phyloP scores from a whole-genome alignment of 2,888 invertebrate genomes.

The Drosophila aldrichi region DNA sequence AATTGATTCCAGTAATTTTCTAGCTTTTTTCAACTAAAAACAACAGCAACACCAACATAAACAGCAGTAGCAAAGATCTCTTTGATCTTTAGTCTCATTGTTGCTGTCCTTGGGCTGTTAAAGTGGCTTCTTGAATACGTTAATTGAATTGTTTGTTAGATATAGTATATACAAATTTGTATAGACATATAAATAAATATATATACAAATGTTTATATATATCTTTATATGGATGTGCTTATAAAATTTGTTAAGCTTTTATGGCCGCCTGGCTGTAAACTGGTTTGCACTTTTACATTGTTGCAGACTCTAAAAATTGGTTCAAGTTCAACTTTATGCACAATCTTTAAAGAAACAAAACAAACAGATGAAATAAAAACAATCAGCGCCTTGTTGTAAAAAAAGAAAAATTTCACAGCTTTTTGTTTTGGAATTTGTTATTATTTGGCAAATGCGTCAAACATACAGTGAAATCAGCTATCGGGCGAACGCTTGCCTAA shows the following conservation, averaged over 20 bases:
- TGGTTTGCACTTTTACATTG: conserved; percentile 73
- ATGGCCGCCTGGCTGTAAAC: conserved; percentile 64
- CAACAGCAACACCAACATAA: background rate
- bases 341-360: conserved; percentile 50
- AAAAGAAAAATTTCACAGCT: conserved; percentile 47
- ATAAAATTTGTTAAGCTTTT: conserved; percentile 22
- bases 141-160: conserved; percentile 55
- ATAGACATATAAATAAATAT: conserved; percentile 8
- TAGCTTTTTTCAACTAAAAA: conserved; percentile 38
- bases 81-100: conserved; percentile 32
- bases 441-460: conserved; percentile 6
- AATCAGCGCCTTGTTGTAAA: conserved; percentile 63
- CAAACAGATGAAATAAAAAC: conserved; percentile 2
- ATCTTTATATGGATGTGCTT: conserved; percentile 5
- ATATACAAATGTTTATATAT: background rate
- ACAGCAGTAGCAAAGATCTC: conserved; percentile 10
- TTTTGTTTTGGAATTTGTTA: conserved; percentile 18
- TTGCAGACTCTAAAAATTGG: conserved; percentile 63
- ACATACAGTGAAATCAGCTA: conserved; percentile 1
- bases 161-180: background rate
- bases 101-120: conserved; percentile 57
- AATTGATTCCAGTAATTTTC: conserved; percentile 61
- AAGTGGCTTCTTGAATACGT: conserved; percentile 49
- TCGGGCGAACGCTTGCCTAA: background rate
- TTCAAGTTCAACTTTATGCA: conserved; percentile 78